Conservation (phyloP, 2,888 invertebrate species). For the Bugulina stolonifera region DNA sequence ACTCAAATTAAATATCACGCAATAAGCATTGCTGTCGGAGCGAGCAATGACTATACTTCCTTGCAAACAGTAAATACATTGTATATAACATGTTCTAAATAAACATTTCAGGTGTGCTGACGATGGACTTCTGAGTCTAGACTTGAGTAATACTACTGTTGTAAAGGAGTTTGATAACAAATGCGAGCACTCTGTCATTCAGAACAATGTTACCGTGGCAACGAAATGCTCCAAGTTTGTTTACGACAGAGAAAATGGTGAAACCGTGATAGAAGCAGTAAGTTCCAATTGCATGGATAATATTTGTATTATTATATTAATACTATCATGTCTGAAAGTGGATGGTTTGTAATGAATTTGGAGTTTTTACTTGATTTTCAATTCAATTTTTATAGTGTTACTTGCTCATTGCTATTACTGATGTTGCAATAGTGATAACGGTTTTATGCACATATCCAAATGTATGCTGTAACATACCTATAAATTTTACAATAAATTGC, state of each 20-base stretch:
- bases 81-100: neutral
- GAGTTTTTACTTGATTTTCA: too few relatives aligned
- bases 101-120: neutral
- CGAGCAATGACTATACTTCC: too few relatives aligned
- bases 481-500: too few relatives aligned
- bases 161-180: neutral
- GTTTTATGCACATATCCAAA: too few relatives aligned
- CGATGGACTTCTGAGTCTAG: neutral
- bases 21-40: neutral
- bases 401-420: too few relatives aligned
- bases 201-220: neutral
- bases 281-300: too few relatives aligned
- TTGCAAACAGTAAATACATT: neutral
- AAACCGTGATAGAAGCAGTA: constrained; percentile 5
- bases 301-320: too few relatives aligned
- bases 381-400: too few relatives aligned
- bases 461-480: too few relatives aligned
- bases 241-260: neutral
- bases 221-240: constrained; percentile 1
- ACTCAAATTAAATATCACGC: neutral
- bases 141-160: neutral
- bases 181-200: neutral
- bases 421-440: too few relatives aligned
- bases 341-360: too few relatives aligned
- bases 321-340: too few relatives aligned